These are phyloP conservation scores for Vulpes lagopus DNA, from an alignment of 2,113 vertebrate species.

Conservation along the genomic window DNA sequence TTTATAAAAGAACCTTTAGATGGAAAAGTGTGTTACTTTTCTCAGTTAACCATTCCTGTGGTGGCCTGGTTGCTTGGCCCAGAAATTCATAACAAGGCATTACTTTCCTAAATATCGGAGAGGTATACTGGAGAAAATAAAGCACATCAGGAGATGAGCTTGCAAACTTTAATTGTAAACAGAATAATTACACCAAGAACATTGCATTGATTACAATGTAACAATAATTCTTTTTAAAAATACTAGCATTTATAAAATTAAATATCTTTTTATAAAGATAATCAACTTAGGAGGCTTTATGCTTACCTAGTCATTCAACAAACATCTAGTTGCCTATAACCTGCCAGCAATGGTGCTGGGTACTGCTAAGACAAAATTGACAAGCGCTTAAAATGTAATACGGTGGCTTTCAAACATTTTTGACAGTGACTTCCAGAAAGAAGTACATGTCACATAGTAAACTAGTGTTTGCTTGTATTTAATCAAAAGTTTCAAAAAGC, in stretches of 20 bases:
- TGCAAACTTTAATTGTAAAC: neutral
- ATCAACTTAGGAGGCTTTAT: neutral
- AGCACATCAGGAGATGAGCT: neutral
- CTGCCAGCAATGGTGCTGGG: neutral
- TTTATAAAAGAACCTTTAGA: neutral
- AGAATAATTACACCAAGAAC: neutral
- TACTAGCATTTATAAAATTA: constrained; percentile 9
- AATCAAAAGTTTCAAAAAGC: neutral
- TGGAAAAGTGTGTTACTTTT: constrained; percentile 14
- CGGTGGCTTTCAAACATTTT: neutral
- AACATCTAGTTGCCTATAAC: neutral
- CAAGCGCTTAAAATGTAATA: neutral
- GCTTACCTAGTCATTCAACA: neutral
- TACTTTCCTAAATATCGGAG: neutral
- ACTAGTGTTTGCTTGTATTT: neutral
- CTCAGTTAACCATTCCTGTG: neutral
- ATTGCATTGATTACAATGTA: neutral
- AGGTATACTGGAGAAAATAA: neutral
- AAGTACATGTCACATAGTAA: neutral
- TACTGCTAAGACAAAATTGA: neutral
- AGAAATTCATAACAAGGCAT: neutral
- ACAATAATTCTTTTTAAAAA: constrained; percentile 13
- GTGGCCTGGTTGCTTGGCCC: neutral
- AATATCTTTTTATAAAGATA: constrained; percentile 18
- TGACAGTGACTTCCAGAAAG: neutral